Evolutionary conservation across 1,140 invertebrate genomes (phyloP).

Genomic region (Vanessa atalanta): DNA sequence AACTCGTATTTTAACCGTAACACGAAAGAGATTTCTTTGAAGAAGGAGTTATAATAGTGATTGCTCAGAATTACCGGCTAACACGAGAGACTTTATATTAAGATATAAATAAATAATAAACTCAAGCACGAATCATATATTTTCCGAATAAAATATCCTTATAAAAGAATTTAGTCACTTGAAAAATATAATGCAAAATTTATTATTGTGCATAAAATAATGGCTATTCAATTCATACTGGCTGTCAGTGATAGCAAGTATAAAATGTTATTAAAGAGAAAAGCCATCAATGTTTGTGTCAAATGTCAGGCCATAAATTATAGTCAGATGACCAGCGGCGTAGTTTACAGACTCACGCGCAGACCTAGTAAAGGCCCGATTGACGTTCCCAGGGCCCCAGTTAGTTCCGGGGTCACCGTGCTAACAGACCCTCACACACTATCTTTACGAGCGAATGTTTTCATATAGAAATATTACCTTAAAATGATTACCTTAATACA

Average conservation of each 20-base stretch:
- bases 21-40: neutral
- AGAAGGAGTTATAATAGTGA: constrained; percentile 2
- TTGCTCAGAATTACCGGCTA: neutral
- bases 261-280: constrained; percentile 15
- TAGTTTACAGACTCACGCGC: constrained; percentile 29
- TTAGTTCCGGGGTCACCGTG: constrained; percentile 43
- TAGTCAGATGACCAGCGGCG: constrained; percentile 22
- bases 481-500: neutral
- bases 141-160: no score
- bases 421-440: constrained; percentile 20
- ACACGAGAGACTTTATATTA: neutral
- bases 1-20: constrained; percentile 1
- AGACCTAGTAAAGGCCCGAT: constrained; percentile 33
- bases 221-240: no score
- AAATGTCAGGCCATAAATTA: constrained; percentile 27
- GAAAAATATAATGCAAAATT: no score
- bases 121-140: no score
- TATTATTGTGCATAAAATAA: no score
- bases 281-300: constrained; percentile 29
- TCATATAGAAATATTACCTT: neutral
- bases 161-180: no score
- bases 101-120: neutral
- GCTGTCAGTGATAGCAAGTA: neutral
- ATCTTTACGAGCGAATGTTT: neutral
- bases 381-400: constrained; percentile 40